Percentiles rank a stretch among this genome's conserved stretches.
Conservation (phyloP, 2,797 vertebrate species). For the Xyrichtys novacula region DNA sequence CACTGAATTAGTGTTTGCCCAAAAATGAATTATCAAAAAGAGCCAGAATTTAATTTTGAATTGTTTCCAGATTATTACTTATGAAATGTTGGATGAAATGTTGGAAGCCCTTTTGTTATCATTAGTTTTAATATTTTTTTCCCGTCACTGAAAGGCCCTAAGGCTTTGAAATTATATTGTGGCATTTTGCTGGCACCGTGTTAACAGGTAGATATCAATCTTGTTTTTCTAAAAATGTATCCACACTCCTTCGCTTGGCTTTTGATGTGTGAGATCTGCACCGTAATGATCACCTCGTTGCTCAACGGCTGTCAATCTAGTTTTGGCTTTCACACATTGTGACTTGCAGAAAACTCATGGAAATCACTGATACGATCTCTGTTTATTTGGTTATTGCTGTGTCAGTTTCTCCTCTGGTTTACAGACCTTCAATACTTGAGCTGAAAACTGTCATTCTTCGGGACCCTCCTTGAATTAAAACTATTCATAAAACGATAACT, state of each 20-base stretch:
- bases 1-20: conserved; percentile 59
- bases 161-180: conserved; percentile 72
- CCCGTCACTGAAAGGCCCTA: conserved; percentile 30
- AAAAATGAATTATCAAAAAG: conserved; percentile 56
- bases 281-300: conserved; percentile 65
- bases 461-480: conserved; percentile 5
- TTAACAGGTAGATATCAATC: conserved; percentile 67
- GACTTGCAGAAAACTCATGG: conserved; percentile 65
- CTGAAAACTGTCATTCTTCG: conserved; percentile 17
- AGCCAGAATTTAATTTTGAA: conserved; percentile 56
- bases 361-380: conserved; percentile 44
- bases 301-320: conserved; percentile 64
- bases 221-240: conserved; percentile 53
- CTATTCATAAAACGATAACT: too few relatives aligned
- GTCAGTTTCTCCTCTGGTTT: conserved; percentile 46
- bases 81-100: conserved; percentile 55
- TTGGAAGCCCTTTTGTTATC: conserved; percentile 44
- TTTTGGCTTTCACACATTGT: conserved; percentile 56
- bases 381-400: conserved; percentile 56
- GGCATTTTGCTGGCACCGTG: conserved; percentile 68
- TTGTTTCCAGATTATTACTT: conserved; percentile 53
- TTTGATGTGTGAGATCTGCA: conserved; percentile 64
- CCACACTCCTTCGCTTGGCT: conserved; percentile 47
- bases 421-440: conserved; percentile 27
- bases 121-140: conserved; percentile 25